phyloP scores from a whole-genome alignment of 37 sponge, comb jelly and placozoan species.

The Ianthella basta region DNA sequence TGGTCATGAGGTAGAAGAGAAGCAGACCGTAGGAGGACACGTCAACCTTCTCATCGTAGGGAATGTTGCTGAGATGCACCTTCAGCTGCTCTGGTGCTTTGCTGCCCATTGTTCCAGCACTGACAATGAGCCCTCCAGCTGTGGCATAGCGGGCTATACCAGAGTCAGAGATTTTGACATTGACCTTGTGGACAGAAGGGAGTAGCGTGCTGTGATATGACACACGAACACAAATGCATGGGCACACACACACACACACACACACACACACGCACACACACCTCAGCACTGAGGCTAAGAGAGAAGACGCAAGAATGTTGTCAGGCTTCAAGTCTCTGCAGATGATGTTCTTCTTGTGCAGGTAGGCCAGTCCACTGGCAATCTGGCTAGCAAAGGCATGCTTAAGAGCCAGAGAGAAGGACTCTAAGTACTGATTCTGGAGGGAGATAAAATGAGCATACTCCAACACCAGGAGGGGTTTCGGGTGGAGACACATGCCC shows the following conservation, averaged over 20 bases:
- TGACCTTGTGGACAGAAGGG: constrained; percentile 36
- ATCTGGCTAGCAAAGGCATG: constrained; percentile 65
- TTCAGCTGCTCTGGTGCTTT: constrained; percentile 81
- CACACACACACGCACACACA: not conserved
- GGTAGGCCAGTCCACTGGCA: constrained; percentile 75
- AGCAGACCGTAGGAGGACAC: constrained; percentile 68
- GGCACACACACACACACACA: no score
- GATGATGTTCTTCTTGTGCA: constrained; percentile 70
- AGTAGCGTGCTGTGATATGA: not conserved
- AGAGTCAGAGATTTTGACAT: constrained; percentile 89
- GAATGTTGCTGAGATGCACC: constrained; percentile 41
- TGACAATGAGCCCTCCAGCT: constrained; percentile 58
- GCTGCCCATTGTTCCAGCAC: constrained; percentile 77
- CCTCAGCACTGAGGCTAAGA: constrained; percentile 34
- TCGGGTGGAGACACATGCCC: constrained; percentile 62
- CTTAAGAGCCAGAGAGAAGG: constrained; percentile 38
- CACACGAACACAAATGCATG: not conserved
- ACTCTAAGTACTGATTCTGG: constrained; percentile 33
- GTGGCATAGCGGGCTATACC: constrained; percentile 83
- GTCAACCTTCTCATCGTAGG: constrained; percentile 75
- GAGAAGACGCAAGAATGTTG: constrained; percentile 73
- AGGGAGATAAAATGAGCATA: constrained; percentile 73
- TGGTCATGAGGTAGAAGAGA: constrained; percentile 63
- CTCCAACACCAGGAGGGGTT: constrained; percentile 70
- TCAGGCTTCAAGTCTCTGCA: constrained; percentile 79